Conservation (phyloP, 1,140 invertebrate genomes). For the Lordiphosa stackelbergi region DNA sequence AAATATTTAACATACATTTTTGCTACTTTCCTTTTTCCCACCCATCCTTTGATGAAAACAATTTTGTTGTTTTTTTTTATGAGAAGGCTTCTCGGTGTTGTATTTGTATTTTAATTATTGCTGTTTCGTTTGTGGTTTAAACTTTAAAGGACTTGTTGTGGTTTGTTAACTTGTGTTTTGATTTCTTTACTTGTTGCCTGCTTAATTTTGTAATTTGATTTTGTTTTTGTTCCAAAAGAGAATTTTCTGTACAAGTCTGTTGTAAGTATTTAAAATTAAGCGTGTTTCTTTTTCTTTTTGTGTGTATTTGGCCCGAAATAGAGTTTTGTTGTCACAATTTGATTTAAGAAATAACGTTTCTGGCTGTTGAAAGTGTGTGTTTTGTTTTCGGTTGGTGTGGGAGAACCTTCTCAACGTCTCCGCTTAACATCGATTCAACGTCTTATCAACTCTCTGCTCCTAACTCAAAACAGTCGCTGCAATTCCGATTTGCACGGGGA, state of each 20-base stretch:
- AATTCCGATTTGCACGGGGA: constrained; percentile 12
- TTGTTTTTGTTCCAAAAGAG: constrained; percentile 43
- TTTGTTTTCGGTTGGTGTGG: constrained; percentile 24
- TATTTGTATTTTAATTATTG: constrained; percentile 66
- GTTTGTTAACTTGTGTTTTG: constrained; percentile 51
- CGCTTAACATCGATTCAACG: constrained; percentile 33
- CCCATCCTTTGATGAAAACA: background rate
- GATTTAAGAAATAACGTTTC: constrained; percentile 51
- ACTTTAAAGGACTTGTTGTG: constrained; percentile 41
- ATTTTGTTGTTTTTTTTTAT: constrained; percentile 33
- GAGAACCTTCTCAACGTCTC: constrained; percentile 63
- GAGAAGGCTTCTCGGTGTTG: constrained; percentile 72
- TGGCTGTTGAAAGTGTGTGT: constrained; percentile 23
- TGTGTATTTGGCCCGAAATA: constrained; percentile 69
- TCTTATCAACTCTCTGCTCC: constrained; percentile 35
- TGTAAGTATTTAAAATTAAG: constrained; percentile 49
- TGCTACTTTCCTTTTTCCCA: no score
- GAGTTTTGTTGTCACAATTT: constrained; percentile 48
- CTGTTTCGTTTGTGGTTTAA: constrained; percentile 44
- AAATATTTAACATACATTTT: no score
- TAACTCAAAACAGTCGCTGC: constrained; percentile 64
- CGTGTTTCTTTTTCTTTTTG: constrained; percentile 32
- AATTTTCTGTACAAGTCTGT: constrained; percentile 40
- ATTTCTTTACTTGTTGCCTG: constrained; percentile 37
- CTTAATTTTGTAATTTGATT: constrained; percentile 49